A percentile compares a stretch with the other conserved stretches of the same genome.
phyloP scores from a whole-genome alignment of 2,797 vertebrate genomes.

The Acipenser transmontanus region DNA sequence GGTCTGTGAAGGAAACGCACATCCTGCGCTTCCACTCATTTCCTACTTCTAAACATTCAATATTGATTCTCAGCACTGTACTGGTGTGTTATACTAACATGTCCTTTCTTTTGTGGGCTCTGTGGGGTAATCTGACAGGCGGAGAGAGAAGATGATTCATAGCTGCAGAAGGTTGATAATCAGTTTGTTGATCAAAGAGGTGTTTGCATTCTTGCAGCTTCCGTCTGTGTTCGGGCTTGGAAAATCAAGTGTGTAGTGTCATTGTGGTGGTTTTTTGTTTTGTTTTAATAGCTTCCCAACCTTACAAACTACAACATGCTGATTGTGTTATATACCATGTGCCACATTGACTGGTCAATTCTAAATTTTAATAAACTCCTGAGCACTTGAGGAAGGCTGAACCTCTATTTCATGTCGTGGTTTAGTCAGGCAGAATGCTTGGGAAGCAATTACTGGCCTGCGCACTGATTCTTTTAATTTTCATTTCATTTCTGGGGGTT shows the following conservation, averaged over 20 bases:
- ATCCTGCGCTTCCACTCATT: slow-evolving; percentile 24
- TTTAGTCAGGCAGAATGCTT: background rate
- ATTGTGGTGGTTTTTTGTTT: slow-evolving; percentile 3
- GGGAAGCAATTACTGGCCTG: no score
- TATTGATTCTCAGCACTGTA: background rate
- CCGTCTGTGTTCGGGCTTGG: slow-evolving; percentile 32
- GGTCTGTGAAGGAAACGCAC: slow-evolving; percentile 66
- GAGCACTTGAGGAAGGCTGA: no score
- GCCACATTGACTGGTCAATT: no score
- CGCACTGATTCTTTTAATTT: slow-evolving; percentile 14
- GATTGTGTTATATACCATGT: no score
- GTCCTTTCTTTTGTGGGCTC: slow-evolving; percentile 45
- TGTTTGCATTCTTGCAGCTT: slow-evolving; percentile 18
- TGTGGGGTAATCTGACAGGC: slow-evolving; percentile 35
- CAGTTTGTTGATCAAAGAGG: background rate
- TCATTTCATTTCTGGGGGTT: slow-evolving; percentile 23
- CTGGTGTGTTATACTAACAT: slow-evolving; percentile 37
- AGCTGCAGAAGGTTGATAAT: slow-evolving; percentile 42
- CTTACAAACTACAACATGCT: no score
- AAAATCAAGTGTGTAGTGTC: slow-evolving; percentile 29
- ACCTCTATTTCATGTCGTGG: background rate
- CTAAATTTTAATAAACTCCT: background rate
- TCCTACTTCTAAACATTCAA: slow-evolving; percentile 12
- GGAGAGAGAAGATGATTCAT: slow-evolving; percentile 47
- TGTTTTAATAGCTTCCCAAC: no score